Conservation (phyloP, 2,888 invertebrate genomes). For the Polymixis lichenea region DNA sequence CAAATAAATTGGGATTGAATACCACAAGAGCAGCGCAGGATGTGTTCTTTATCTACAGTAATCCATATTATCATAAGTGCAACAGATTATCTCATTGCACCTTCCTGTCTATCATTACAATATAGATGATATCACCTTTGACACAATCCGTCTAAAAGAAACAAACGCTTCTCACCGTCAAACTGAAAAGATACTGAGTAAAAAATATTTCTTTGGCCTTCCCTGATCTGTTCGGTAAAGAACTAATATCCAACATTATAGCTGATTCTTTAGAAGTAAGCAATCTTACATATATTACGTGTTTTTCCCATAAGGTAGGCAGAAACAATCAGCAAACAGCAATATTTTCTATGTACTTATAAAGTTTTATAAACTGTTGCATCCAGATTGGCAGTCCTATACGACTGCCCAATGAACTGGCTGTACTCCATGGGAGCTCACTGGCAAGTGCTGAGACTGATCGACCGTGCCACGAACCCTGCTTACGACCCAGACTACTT, state of each 20-base stretch:
- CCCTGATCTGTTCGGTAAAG: neutral
- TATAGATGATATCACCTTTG: neutral
- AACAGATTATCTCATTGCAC: neutral
- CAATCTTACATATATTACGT: too few species aligned
- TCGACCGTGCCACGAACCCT: conserved; percentile 73
- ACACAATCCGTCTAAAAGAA: neutral
- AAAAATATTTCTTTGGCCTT: neutral
- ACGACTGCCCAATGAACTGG: conserved; percentile 76
- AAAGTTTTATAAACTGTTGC: neutral
- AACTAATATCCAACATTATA: neutral
- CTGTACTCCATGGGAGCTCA: conserved; percentile 75
- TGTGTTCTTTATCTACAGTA: neutral
- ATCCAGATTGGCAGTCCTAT: conserved; percentile 72
- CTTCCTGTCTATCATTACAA: too few species aligned
- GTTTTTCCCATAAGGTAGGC: too few species aligned
- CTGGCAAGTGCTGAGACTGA: conserved; percentile 69
- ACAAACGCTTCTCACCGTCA: neutral
- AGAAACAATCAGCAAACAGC: too few species aligned
- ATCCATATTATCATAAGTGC: neutral
- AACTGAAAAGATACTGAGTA: neutral
- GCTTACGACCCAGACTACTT: conserved; percentile 71
- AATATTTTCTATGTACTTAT: neutral
- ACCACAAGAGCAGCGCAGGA: neutral
- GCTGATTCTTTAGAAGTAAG: neutral
- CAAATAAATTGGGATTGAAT: neutral